Conservation (phyloP, 2,797 vertebrate genomes). For the Parauchenoglanis punctatus region DNA sequence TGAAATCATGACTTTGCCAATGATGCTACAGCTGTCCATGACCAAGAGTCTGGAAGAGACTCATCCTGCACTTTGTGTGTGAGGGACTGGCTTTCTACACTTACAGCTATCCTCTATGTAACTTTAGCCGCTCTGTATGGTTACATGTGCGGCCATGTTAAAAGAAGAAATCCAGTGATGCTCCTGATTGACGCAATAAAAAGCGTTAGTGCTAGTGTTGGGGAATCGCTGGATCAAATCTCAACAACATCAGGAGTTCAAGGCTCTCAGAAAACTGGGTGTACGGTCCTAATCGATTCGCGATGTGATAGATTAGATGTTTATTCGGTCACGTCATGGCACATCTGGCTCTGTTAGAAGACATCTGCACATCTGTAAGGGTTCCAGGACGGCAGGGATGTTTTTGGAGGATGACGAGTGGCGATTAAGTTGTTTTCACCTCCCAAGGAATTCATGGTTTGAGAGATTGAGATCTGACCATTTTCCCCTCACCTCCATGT, state of each 20-base stretch:
- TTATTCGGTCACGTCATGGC: too few relatives aligned
- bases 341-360: too few relatives aligned
- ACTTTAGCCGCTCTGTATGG: neutral
- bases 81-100: neutral
- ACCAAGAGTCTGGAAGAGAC: neutral
- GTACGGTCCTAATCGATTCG: too few relatives aligned
- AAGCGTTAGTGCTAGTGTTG: neutral
- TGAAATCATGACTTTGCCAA: neutral
- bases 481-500: too few relatives aligned
- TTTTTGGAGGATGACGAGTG: too few relatives aligned
- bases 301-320: too few relatives aligned
- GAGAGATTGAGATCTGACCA: too few relatives aligned
- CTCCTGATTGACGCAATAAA: neutral
- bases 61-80: neutral
- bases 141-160: neutral
- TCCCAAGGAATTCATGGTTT: too few relatives aligned
- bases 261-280: too few relatives aligned
- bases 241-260: neutral
- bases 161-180: neutral
- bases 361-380: too few relatives aligned
- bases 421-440: too few relatives aligned
- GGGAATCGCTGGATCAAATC: neutral
- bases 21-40: neutral
- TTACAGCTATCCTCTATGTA: neutral
- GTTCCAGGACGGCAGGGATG: too few relatives aligned